Percentiles rank a stretch among this genome's conserved stretches.
Conservation (phyloP, 2,888 invertebrate species). For the Pollenia labialis region DNA sequence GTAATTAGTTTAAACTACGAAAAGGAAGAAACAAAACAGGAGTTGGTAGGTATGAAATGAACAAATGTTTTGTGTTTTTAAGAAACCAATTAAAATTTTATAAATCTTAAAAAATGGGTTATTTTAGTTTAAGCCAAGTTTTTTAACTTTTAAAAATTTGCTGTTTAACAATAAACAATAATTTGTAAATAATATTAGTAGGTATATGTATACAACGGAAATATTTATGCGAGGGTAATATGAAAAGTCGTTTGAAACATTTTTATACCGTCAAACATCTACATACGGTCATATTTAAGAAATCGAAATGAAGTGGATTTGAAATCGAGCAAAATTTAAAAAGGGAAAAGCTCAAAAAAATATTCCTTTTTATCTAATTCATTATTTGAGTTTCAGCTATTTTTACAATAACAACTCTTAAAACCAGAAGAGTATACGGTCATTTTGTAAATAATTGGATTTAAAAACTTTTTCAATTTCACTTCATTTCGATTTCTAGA, state of each 20-base stretch:
- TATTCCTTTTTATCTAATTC: too few relatives aligned
- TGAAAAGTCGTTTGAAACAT: background rate
- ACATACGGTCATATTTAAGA: too few relatives aligned
- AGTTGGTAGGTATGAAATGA: conserved; percentile 9
- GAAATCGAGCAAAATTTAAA: too few relatives aligned
- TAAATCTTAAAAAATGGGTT: background rate
- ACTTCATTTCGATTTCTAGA: too few relatives aligned
- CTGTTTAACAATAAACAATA: background rate
- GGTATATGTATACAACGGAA: background rate
- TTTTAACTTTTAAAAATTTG: background rate
- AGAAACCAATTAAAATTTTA: background rate
- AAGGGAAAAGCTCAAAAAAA: too few relatives aligned
- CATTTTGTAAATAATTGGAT: too few relatives aligned
- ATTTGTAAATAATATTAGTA: background rate
- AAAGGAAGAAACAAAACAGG: conserved; percentile 34
- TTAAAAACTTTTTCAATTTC: too few relatives aligned
- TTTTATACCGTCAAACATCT: too few relatives aligned
- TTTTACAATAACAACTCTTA: too few relatives aligned
- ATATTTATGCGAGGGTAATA: background rate
- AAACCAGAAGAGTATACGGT: too few relatives aligned
- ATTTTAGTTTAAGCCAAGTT: conserved; percentile 9
- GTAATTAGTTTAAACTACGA: conserved; percentile 54
- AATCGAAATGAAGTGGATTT: too few relatives aligned
- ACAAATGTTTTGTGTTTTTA: background rate
- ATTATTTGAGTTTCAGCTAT: too few relatives aligned